A percentile compares a stretch with the other conserved stretches of the same genome.
Evolutionary conservation across 2,888 invertebrate genomes (phyloP).

Genomic region (Drosophila cyrtoloma): DNA sequence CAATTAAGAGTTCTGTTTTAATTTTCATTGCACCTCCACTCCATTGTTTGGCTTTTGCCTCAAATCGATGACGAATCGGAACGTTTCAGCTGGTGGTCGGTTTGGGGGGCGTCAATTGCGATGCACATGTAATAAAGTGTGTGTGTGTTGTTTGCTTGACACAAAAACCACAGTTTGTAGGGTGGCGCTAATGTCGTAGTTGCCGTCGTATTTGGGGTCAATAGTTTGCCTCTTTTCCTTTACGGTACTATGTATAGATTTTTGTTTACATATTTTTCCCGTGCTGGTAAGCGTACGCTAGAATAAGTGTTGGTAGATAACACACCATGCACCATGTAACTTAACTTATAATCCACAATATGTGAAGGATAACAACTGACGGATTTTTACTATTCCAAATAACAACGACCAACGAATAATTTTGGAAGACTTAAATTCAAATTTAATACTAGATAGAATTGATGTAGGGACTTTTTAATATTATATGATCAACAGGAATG

Average conservation of each 20-base stretch:
- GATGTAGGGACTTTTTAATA: not conserved
- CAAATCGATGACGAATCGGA: conserved; percentile 83
- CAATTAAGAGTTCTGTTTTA: conserved; percentile 54
- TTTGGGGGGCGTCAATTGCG: conserved; percentile 71
- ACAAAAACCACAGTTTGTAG: conserved; percentile 58
- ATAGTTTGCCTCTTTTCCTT: conserved; percentile 62
- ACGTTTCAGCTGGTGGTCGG: conserved; percentile 50
- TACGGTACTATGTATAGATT: conserved; percentile 59
- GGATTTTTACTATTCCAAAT: not conserved
- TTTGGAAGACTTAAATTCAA: not conserved
- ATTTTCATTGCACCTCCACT: conserved; percentile 66
- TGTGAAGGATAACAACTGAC: not conserved
- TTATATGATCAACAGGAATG: not conserved
- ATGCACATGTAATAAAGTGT: conserved; percentile 38
- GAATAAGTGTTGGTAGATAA: conserved; percentile 25
- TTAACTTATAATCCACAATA: conserved; percentile 1
- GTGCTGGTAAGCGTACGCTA: conserved; percentile 56
- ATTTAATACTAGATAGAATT: not conserved
- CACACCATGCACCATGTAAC: not conserved
- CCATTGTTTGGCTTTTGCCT: conserved; percentile 71
- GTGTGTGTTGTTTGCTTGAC: conserved; percentile 56
- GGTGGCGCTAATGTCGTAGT: conserved; percentile 60
- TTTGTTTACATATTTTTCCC: conserved; percentile 75
- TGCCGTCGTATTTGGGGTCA: conserved; percentile 66
- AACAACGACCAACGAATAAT: not conserved